Evolutionary conservation across 2,888 invertebrate species (phyloP).

Genomic region (Noctua fimbriata): DNA sequence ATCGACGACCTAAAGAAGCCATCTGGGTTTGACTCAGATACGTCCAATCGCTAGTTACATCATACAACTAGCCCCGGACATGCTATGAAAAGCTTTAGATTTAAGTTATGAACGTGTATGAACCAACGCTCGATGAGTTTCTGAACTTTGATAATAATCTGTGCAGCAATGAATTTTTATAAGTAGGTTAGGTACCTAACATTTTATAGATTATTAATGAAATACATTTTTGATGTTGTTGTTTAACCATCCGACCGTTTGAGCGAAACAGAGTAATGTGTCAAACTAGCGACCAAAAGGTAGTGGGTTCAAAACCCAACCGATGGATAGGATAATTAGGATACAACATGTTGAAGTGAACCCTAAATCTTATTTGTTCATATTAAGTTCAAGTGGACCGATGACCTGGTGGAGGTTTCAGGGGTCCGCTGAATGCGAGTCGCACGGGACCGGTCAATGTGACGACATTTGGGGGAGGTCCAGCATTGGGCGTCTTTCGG

Average conservation of each 20-base stretch:
- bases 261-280: background rate
- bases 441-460: too few relatives aligned
- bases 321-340: background rate
- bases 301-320: background rate
- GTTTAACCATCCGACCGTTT: background rate
- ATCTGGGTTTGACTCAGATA: slow-evolving; percentile 34
- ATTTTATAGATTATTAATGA: background rate
- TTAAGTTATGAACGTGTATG: background rate
- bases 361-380: background rate
- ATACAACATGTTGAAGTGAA: background rate
- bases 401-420: too few relatives aligned
- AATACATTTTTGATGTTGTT: background rate
- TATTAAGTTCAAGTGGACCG: background rate
- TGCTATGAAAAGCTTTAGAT: background rate
- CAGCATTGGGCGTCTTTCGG: too few relatives aligned
- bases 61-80: background rate
- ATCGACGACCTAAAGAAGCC: slow-evolving; percentile 16
- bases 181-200: background rate
- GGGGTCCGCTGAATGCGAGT: too few relatives aligned
- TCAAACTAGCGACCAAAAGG: too few relatives aligned
- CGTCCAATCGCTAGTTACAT: background rate
- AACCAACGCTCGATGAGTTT: background rate
- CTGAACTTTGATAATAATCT: background rate
- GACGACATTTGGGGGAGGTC: too few relatives aligned
- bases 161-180: background rate